Evolutionary conservation across 1,140 invertebrate species (phyloP), one percentile per base, ranked within the genome.

Genomic region (Meloidogyne floridensis): DNA sequence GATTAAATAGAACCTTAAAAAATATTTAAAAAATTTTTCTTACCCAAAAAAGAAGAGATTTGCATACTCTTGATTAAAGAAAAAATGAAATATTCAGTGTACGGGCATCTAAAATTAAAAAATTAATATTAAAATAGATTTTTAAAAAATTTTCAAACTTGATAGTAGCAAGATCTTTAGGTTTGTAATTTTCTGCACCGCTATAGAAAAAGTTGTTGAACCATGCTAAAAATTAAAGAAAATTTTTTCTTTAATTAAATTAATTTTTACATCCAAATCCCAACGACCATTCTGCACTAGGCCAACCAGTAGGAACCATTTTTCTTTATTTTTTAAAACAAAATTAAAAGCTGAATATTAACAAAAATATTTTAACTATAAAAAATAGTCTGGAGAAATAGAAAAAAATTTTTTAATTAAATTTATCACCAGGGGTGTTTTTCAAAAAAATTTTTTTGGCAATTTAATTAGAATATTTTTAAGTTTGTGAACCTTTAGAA

Each of bases 61-160:
- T 65, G 59, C 5, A 65, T n/a, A 8, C 59, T 65, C n/a, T 65
- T 65, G 7, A 65, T 5, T n/a, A 65, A 15, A 6, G 59, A 65
- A 8, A n/a, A 65, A 65, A 65, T n/a, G n/a, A 65, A 65, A 18
- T 65, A 65, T 65, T 65, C 59, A 65, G 59, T 65, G n/a, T 65
- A 65, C 7, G 59, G 59, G 7, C 59, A 65, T 6, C 59, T 65
- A n/a, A 0, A 65, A 65, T 6, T n/a, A 65, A 65, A 7, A n/a
- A n/a, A 6, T n/a, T n/a, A n/a, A 65, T n/a, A n/a, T 5, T n/a
- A n/a, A 65, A 65, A 6, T n/a, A 47, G 32, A 32, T 32, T 32
- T 32, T 32, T n/a, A 65, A 65, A n/a, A n/a, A n/a, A 65, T 32
- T 32, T 32, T 32, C 32, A 65, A 65, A 65, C 59, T 11, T 65